Evolutionary conservation across 2,797 vertebrate genomes (phyloP), one percentile per base, ranked within the genome.

Genomic region (Limosa lapponica): DNA sequence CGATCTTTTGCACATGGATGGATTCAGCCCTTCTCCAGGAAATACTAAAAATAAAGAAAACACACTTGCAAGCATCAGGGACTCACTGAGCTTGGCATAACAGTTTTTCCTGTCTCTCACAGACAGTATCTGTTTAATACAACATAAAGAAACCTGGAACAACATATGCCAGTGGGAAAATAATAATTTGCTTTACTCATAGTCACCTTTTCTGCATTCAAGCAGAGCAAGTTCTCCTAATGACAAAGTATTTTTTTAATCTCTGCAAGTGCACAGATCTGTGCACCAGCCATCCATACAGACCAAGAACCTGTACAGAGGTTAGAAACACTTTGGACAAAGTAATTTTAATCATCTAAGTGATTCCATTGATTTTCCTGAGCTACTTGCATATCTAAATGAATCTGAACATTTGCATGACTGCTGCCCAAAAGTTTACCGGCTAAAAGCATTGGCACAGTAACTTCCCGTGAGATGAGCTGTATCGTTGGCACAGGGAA

Each of bases 1-100:
- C 39, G 27, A 97, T 98, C 73, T 92, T 95, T 93, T 89, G 95
- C 97, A 95, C 97, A 88, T 92, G 97, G 89, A 88, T 96, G 93
- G 69, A 36, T 86, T 61, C 77, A 93, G 23, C 69, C 61, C 80
- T 96, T 49, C 67, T 37, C 59, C 39, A 94, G 96, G 69, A 96
- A 74, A 64, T 52, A 65, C 88, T 94, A 84, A 96, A 97, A 95
- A 61, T 71, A 73, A 62, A 87, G 41, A 16, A 44, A 70, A 34
- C n/a, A 19, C 43, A 12, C 66, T 90, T 69, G 71, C 28, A 27
- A 88, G 67, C 57, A 52, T 54, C 66, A 71, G 70, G 82, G 82
- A 62, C 66, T 61, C 59, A 4, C 51, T 28, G 80, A 70, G 87
- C 79, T 41, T 43, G 51, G 87, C 25, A 28, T 27, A 71, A 70